Evolutionary conservation across 2,797 vertebrate species (phyloP).

Genomic region (Pseudochromis fuscus): DNA sequence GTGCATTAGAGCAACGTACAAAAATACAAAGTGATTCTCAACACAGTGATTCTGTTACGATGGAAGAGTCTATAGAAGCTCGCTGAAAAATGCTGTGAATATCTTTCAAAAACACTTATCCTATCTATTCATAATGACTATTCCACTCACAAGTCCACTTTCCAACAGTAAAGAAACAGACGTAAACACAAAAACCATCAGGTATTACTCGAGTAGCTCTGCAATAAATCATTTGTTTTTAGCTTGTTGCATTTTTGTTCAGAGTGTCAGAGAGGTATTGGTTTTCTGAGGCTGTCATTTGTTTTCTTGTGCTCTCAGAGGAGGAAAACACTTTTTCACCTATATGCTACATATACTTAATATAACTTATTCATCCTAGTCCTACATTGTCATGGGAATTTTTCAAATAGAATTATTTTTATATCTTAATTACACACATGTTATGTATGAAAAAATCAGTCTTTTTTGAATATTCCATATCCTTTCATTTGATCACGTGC

Average conservation of each 20-base stretch:
- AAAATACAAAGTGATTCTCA: background rate
- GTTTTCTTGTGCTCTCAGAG: background rate
- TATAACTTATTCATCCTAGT: no score
- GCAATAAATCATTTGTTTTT: background rate
- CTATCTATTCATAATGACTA: background rate
- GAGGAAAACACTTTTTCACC: background rate
- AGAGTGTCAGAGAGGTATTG: background rate
- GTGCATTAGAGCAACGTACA: background rate
- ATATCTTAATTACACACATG: no score
- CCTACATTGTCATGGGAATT: no score
- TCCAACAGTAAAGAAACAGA: background rate
- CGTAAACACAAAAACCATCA: background rate
- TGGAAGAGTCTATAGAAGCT: constrained; percentile 4
- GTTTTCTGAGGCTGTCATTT: background rate
- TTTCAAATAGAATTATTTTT: no score
- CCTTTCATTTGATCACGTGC: constrained; percentile 44
- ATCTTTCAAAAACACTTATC: background rate
- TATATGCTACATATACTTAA: background rate
- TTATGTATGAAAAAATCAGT: background rate
- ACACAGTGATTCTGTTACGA: constrained; percentile 7
- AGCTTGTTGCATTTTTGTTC: background rate
- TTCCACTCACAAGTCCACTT: background rate
- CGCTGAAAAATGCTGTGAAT: background rate
- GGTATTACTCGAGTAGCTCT: background rate
- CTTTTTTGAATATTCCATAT: constrained; percentile 9